Evolutionary conservation across 2,113 vertebrate genomes (phyloP), one percentile per base, ranked within the genome.

Genomic region (Cisticola juncidis): DNA sequence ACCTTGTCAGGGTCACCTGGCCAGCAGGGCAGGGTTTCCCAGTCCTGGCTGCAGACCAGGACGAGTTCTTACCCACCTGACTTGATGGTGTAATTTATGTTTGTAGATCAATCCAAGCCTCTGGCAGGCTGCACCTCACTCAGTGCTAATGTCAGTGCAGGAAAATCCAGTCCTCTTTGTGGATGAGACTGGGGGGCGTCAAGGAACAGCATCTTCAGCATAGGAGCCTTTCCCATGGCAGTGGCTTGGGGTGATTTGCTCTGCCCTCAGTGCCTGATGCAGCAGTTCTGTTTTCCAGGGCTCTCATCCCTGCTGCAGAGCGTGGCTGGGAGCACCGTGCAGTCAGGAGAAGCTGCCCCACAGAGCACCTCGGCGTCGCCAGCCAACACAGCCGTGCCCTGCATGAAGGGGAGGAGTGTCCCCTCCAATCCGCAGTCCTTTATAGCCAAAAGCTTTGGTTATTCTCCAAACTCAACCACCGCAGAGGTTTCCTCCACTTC

Each of bases 231-330:
- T 51, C 45, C 44, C 24, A 5, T 5, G 26, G 7, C n/a, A 21
- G 79, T 0, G 1, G 24, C 47, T 65, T 0, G 2, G 13, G 56
- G 35, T 26, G 40, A 1, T 29, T 29, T 5, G 2, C 4, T 65
- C 61, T 44, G 14, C 6, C 31, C 51, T 2, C 9, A 9, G 6
- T 28, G 0, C 7, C 92, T 88, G 85, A 40, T 4, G 3, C 33
- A 8, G 25, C 11, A 7, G 3, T 47, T 50, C 2, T 50, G 14
- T 53, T 48, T 78, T 48, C 11, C 97, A 99, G 99, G 98, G 97
- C 97, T 99, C 77, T 99, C 99, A 1, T 99, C 99, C 84, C 97
- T 99, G 56, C 98, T 99, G 65, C 99, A 99, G 91, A 99, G 98
- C 19, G 99, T 99, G 38, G 98, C 99, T 68, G 98, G 98, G 22